Conservation (phyloP, 2,888 invertebrate species). For the Biston betularia region DNA sequence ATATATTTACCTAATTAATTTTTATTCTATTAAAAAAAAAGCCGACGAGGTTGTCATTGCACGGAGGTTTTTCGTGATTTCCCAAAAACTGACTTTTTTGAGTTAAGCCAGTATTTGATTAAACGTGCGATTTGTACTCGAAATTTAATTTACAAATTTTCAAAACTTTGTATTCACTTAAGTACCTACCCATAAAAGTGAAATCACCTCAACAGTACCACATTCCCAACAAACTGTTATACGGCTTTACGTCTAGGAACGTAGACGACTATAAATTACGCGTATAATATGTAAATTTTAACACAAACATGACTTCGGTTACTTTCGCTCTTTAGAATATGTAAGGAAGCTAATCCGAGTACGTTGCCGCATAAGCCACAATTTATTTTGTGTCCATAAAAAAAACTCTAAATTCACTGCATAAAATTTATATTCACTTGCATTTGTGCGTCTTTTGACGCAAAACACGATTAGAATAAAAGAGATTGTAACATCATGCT, state of each 20-base stretch:
- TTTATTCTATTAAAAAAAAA: no score
- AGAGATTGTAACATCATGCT: constrained; percentile 3
- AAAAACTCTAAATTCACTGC: constrained; percentile 21
- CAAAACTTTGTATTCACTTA: no score
- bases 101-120: no score
- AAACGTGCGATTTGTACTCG: no score
- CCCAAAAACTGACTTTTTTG: no score
- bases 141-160: background rate
- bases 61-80: no score
- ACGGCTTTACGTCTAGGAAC: constrained; percentile 11
- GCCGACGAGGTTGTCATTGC: no score
- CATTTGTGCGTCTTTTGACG: constrained; percentile 14
- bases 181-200: no score
- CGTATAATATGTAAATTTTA: constrained; percentile 37
- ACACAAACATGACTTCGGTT: constrained; percentile 25
- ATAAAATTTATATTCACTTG: constrained; percentile 32
- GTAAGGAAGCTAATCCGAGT: constrained; percentile 36
- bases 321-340: constrained; percentile 35
- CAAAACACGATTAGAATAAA: constrained; percentile 1
- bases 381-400: constrained; percentile 38
- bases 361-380: constrained; percentile 30
- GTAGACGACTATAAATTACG: constrained; percentile 10
- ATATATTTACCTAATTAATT: no score
- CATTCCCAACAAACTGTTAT: constrained; percentile 2
- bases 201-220: constrained; percentile 11